A percentile compares a stretch with the other conserved stretches of the same genome.
phyloP scores from a whole-genome alignment of 2,797 vertebrate genomes.

The Thamnophis elegans region DNA sequence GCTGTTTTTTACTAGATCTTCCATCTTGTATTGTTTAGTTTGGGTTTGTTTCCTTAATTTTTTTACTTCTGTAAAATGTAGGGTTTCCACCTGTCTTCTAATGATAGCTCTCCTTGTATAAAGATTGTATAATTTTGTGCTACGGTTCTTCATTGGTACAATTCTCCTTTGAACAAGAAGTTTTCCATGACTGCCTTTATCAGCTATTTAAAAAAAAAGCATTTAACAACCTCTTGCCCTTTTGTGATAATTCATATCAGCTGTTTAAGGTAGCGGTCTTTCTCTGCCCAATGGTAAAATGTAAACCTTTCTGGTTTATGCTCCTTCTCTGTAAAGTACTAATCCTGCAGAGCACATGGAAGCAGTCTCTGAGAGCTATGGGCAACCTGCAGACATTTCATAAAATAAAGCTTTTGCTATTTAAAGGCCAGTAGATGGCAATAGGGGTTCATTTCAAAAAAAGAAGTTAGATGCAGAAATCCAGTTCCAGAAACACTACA shows the following conservation, averaged over 20 bases:
- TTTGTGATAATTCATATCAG: neutral
- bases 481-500: neutral
- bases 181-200: neutral
- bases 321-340: neutral
- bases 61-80: neutral
- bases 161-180: neutral
- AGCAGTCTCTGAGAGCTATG: neutral
- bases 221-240: neutral
- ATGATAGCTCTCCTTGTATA: neutral
- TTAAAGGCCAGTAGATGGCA: constrained; percentile 65
- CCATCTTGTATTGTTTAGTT: neutral
- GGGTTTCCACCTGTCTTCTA: neutral
- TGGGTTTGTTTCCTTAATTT: neutral
- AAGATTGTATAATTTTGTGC: neutral
- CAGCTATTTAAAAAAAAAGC: neutral
- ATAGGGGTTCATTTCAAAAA: constrained; percentile 38
- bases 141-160: neutral
- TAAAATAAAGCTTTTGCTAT: constrained; percentile 30
- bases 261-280: neutral
- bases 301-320: neutral
- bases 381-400: neutral
- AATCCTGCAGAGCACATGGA: neutral
- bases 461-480: neutral
- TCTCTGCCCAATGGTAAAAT: neutral
- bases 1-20: neutral